These are phyloP conservation scores for Petrocephalus zakoni DNA, from an alignment of 2,113 vertebrate genomes.

Conservation along the genomic window DNA sequence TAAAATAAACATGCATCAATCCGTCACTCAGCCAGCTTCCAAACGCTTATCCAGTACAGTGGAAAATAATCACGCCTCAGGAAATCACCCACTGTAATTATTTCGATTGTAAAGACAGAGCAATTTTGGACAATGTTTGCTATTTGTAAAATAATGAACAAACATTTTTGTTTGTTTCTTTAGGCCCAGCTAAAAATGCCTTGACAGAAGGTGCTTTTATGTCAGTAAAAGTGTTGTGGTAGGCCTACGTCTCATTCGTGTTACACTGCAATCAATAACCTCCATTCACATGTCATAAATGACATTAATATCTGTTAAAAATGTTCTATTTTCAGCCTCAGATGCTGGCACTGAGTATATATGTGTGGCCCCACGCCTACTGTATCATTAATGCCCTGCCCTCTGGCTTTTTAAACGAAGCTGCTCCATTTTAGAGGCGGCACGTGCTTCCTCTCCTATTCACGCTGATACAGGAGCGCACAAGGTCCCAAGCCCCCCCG, in stretches of 20 bases:
- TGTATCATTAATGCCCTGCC: slow-evolving; percentile 44
- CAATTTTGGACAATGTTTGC: neutral
- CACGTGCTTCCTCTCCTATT: slow-evolving; percentile 1
- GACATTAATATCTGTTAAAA: neutral
- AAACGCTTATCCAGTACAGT: neutral
- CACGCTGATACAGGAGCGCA: neutral
- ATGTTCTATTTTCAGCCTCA: slow-evolving; percentile 54
- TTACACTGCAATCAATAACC: neutral
- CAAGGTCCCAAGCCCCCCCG: neutral
- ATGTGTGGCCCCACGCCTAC: slow-evolving; percentile 51
- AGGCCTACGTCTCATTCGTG: no score
- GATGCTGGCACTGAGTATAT: slow-evolving; percentile 49
- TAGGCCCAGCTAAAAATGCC: neutral
- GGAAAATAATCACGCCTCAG: neutral
- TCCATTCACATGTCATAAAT: neutral
- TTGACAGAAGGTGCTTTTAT: neutral
- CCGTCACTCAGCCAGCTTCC: neutral
- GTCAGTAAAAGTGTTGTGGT: neutral
- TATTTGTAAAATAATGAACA: neutral
- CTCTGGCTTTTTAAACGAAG: slow-evolving; percentile 43
- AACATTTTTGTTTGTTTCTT: neutral
- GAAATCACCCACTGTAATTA: neutral
- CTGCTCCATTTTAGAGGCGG: slow-evolving; percentile 17
- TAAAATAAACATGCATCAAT: neutral
- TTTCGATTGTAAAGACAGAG: no score